A percentile compares a stretch with the other conserved stretches of the same genome.
phyloP scores from a whole-genome alignment of 2,888 invertebrate species.

The Dryococelus australis region DNA sequence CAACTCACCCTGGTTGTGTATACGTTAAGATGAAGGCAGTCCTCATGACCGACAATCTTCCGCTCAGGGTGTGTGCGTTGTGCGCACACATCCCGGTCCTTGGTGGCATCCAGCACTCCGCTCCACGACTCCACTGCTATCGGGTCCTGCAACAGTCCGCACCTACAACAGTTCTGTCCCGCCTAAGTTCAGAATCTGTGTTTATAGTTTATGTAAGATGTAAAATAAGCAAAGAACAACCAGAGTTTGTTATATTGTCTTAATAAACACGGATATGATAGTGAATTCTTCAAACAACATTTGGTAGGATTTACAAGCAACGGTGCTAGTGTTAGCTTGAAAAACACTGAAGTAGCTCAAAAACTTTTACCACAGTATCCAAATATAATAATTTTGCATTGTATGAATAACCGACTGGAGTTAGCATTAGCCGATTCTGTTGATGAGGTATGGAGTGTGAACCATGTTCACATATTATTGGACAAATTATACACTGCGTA shows the following conservation, averaged over 20 bases:
- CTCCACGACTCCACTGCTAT: constrained; percentile 42
- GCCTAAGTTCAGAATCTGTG: too few species aligned
- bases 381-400: constrained; percentile 5
- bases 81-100: constrained; percentile 45
- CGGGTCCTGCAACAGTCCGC: constrained; percentile 36
- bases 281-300: background rate
- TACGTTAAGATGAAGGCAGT: constrained; percentile 48
- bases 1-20: constrained; percentile 43
- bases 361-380: background rate
- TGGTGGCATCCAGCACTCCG: constrained; percentile 43
- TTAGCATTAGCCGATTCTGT: constrained; percentile 3
- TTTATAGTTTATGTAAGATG: too few species aligned
- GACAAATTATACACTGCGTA: constrained; percentile 8
- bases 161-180: too few species aligned
- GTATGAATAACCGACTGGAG: background rate
- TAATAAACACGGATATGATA: background rate
- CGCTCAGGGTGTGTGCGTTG: constrained; percentile 43
- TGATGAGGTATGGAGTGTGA: background rate
- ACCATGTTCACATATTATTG: constrained; percentile 12
- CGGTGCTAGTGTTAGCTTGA: constrained; percentile 17
- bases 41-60: constrained; percentile 46
- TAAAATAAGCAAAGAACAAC: too few species aligned
- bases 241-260: background rate
- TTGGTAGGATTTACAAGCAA: constrained; percentile 6
- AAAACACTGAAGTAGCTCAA: background rate